Evolutionary conservation across 2,888 invertebrate species (phyloP), one percentile per base, ranked within the genome.

Genomic region (Iphiclides podalirius): DNA sequence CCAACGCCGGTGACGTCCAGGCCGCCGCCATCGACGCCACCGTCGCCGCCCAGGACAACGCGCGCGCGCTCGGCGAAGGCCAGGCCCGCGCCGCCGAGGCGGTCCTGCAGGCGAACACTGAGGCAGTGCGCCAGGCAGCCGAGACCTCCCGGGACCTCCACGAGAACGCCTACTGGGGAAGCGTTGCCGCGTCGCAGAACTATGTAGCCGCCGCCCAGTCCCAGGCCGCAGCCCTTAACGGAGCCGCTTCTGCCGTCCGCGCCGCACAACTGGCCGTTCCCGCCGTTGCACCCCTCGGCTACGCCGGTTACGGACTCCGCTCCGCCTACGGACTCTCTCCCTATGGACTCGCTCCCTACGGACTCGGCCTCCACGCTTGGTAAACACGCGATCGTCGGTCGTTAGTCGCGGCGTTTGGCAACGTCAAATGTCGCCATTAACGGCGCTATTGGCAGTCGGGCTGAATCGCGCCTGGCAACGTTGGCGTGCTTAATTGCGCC

Each of bases 91-190:
- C 85, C 50, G 74, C 75, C 33, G 87, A 88, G 63, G 81, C 86
- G 58, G 80, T 72, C 48, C 57, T 72, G 46, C 79, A 79, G 50
- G 70, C 59, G 67, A 86, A 83, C 83, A 75, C 74, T 23, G 85
- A 85, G 44, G 83, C 84, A 55, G 74, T 66, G 43, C 68, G 76
- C 14, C 71, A 78, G 61, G 79, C 66, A 40, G 80, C 83, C 42
- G 86, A 87, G 59, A 51, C 73, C 67, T 70, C 54, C 76, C 79
- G 87, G 35, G 75, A 86, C 66, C 51, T 86, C 60, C 62, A 87
- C 66, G 82, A 87, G 73, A 87, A 82, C 69, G 74, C 75, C 0
- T 86, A 84, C 79, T 87, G 87, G 87, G 79, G 79, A 59, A 66
- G 64, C 20, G 61, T 88, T 1, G 83, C 87, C 51, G 85, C 85